Base-by-base conservation (phyloP, 2,888 invertebrate species). In the Tenthredo mesomela region DNA sequence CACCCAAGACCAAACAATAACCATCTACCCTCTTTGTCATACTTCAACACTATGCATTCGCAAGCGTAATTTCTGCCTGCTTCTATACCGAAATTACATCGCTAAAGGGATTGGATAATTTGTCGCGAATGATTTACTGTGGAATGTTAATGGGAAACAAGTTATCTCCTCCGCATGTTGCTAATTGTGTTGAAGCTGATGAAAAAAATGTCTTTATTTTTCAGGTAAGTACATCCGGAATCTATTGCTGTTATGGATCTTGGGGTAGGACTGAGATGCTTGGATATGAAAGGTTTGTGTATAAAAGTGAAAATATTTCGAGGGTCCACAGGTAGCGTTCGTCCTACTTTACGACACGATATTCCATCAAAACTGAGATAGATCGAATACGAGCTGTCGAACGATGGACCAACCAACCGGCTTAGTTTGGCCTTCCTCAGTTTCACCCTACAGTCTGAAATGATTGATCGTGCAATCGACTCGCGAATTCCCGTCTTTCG, bases 1-100 rank as follows among this genome's bases (percentile, higher is more conserved):
- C 84, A 58, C 43, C 87, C 87, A 80, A 87, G 88, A 84, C 87
- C 87, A 88, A 88, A 90, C 89, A 90, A 90, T 90, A 90, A 90
- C 90, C 89, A 88, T 89, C 88, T 89, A 88, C 87, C 86, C 85
- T 54, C 75, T 80, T 80, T 61, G 80, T 80, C 71, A 43, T 40
- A 80, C 80, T 80, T 61, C 25, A 80, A 61, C 40, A 80, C 80
- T 40, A 37, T 80, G 80, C 40, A 80, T 80, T n/a, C 80, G 37
- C 33, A 18, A 61, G 61, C 40, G 61, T 80, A 61, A 40, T 80
- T 58, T 80, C 61, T 40, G 18, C 40, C 21, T 25, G 61, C 80
- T 37, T 61, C 58, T 61, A n/a, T 1, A 29, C 58, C 80, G 37
- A 80, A 61, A 80, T 80, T 80, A 80, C 80, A 80, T 80, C 80